Conservation (phyloP, 37 sponge, comb jelly and placozoan genomes). For the Hexactinellida sp. region DNA sequence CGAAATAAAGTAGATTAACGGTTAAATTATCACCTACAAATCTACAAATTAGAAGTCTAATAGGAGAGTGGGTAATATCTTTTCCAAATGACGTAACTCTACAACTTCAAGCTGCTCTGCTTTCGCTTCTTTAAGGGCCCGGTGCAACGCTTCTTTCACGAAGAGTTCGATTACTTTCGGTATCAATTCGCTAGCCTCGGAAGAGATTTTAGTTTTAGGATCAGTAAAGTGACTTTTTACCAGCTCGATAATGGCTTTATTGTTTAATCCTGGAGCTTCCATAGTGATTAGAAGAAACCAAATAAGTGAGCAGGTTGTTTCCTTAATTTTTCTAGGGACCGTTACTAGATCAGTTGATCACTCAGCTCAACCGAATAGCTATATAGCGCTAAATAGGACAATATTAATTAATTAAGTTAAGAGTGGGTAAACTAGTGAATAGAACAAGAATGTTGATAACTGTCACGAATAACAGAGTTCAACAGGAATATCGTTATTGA, state of each 20-base stretch:
- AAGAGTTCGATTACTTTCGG: not conserved
- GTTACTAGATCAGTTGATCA: too few species aligned
- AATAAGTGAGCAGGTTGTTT: not conserved
- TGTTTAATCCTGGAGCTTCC: not conserved
- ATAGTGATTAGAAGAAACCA: not conserved
- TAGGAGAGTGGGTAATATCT: not conserved
- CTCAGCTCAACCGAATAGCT: too few species aligned
- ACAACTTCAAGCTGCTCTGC: not conserved
- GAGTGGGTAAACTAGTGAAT: too few species aligned
- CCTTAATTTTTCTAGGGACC: too few species aligned
- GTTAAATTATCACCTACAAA: too few species aligned
- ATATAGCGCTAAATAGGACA: too few species aligned
- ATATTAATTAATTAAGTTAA: too few species aligned
- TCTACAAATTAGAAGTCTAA: not conserved
- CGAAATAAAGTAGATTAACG: too few species aligned
- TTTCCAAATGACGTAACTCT: slow-evolving; percentile 2
- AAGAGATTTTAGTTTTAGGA: not conserved
- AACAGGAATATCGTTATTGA: too few species aligned
- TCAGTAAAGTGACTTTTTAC: not conserved
- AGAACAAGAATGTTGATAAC: too few species aligned
- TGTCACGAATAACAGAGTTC: too few species aligned
- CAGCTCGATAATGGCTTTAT: not conserved
- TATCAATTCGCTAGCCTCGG: not conserved
- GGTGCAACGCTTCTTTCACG: not conserved
- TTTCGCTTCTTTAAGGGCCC: not conserved